Percentiles rank a stretch among this genome's conserved stretches.
phyloP scores from a whole-genome alignment of 2,888 invertebrate species.

The Strigamia transsilvanica region DNA sequence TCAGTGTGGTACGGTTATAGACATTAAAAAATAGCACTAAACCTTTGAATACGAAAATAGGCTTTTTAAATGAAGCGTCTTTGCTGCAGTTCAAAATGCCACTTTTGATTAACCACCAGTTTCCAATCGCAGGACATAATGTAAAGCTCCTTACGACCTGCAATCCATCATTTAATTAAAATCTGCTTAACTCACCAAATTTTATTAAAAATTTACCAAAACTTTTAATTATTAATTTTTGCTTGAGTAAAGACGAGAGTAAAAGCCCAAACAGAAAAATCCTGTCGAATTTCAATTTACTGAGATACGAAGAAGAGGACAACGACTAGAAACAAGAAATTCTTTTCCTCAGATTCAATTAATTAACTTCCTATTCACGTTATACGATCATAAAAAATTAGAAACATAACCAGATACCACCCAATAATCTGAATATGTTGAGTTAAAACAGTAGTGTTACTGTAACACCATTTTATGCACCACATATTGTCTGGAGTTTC shows the following conservation, averaged over 20 bases:
- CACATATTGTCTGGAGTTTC: too few species aligned
- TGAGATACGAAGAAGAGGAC: not conserved
- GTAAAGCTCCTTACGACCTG: not conserved
- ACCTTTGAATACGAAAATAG: too few species aligned
- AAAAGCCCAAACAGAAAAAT: not conserved
- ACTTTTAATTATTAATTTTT: not conserved
- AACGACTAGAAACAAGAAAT: not conserved
- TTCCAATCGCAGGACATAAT: not conserved
- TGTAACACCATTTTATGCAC: too few species aligned
- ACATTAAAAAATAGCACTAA: too few species aligned
- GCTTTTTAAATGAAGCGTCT: not conserved
- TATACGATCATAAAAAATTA: not conserved
- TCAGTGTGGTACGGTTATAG: too few species aligned
- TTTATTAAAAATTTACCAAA: not conserved
- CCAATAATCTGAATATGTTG: not conserved
- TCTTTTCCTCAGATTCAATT: not conserved
- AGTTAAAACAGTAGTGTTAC: too few species aligned
- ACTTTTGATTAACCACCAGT: constrained; percentile 3
- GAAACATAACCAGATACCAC: not conserved
- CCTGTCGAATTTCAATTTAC: not conserved
- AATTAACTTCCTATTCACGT: not conserved
- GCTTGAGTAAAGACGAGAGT: not conserved
- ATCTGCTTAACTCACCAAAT: not conserved
- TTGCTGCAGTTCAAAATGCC: not conserved
- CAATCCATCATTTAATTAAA: constrained; percentile 3